phyloP scores from a whole-genome alignment of 2,113 vertebrate genomes.

The Pomatostomus ruficeps region DNA sequence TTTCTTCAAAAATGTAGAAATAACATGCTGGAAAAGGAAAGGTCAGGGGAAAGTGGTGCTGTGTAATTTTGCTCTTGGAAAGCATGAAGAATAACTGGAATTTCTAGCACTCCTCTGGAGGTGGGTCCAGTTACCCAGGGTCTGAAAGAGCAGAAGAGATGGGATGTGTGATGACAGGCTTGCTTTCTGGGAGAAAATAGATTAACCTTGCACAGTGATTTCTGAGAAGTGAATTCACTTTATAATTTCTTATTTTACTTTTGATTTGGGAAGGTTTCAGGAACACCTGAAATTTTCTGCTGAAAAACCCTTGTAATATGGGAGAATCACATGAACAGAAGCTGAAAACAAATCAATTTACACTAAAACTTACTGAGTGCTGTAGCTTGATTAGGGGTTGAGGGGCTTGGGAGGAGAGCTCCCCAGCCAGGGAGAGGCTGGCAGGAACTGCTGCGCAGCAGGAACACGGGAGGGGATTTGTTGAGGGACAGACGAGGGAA shows the following conservation, averaged over 20 bases:
- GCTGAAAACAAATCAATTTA: not conserved
- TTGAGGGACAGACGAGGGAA: not conserved
- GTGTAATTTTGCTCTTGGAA: not conserved
- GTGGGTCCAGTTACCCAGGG: not conserved
- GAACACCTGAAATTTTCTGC: not conserved
- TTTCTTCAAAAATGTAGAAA: not conserved
- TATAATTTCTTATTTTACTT: not conserved
- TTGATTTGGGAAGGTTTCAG: not conserved
- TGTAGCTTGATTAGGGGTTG: not conserved
- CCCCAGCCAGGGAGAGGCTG: not conserved
- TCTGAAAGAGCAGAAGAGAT: not conserved
- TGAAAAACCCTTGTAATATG: not conserved
- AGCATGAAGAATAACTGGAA: not conserved
- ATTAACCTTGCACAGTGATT: not conserved
- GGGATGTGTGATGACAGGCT: not conserved
- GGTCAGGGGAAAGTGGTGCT: not conserved
- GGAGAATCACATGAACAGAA: not conserved
- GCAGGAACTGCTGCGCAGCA: not conserved
- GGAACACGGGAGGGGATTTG: not conserved
- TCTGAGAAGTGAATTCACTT: not conserved
- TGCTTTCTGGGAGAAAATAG: not conserved
- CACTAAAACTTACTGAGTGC: not conserved
- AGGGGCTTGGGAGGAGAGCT: not conserved
- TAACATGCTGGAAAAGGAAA: not conserved
- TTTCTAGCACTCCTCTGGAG: not conserved